Evolutionary conservation across 1,140 invertebrate species (phyloP), one percentile per base, ranked within the genome.

Genomic region (Aporrectodea caliginosa): DNA sequence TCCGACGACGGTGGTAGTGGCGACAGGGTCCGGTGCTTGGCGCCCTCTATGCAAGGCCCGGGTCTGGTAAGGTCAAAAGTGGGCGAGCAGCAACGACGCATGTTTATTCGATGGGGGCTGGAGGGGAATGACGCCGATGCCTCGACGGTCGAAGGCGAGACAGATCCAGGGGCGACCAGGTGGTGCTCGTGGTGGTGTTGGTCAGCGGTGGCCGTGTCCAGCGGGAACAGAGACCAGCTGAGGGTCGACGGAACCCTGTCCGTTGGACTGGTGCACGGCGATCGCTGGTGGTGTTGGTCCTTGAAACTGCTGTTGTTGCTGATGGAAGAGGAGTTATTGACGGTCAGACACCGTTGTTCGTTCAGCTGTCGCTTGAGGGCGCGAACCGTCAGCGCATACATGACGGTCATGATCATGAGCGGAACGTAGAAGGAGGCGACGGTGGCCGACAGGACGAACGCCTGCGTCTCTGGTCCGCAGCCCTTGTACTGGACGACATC

Each of bases 381-480:
- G 31, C 92, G 90, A 0, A 96, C 94, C 0, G 95, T 97, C 72
- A 96, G 90, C 1, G 93, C 92, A 84, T 97, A 97, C 14, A 95
- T 96, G 43, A 95, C 89, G 83, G 96, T 88, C 95, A 98, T 97
- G 75, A 98, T 94, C 16, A 93, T 90, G 70, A 98, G 90, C 1
- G 96, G 96, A 78, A 97, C 94, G 88, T 96, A 96, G 88, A 98
- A 98, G 82, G 94, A 95, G 81, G 33, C 34, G 1, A 96, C 93
- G 74, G 94, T 95, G 16, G 94, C 94, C 80, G 95, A 94, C 77
- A 95, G 90, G 86, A 95, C 95, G 90, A 95, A 96, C 0, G 94
- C 89, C 0, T 94, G 93, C 87, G 95, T 93, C 0, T 80, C 75
- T 12, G 83, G 80, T 22, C 93, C 94, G 87, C 95, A 95, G 92